These are phyloP conservation scores for Tricholaema leucomelas DNA, from an alignment of 2,113 vertebrate genomes.

Conservation along the genomic window DNA sequence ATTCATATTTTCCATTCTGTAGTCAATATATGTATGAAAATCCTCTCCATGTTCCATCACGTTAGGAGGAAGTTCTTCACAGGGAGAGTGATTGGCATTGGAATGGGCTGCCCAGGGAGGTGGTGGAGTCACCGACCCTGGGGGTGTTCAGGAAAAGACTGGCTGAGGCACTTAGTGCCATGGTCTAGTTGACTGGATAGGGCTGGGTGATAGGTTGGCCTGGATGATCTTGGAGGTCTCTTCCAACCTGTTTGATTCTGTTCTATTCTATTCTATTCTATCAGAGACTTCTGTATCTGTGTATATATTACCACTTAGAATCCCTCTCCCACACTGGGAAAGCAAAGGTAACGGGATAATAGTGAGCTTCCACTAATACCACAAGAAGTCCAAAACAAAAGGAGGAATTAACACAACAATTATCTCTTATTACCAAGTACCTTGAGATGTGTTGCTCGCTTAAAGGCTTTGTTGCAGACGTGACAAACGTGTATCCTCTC, in stretches of 20 bases:
- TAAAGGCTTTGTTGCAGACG: slow-evolving; percentile 94
- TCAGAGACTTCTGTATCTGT: background rate
- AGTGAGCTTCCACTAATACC: background rate
- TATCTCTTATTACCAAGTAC: slow-evolving; percentile 68
- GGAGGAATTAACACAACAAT: background rate
- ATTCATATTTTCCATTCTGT: background rate
- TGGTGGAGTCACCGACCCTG: too few relatives aligned
- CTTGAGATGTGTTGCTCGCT: slow-evolving; percentile 96
- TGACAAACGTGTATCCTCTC: slow-evolving; percentile 92
- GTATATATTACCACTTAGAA: background rate
- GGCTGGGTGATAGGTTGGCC: too few relatives aligned
- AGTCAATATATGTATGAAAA: background rate
- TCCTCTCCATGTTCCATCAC: background rate
- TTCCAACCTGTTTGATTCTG: too few relatives aligned
- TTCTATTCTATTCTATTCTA: too few relatives aligned
- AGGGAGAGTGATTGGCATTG: too few relatives aligned
- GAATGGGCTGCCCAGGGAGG: too few relatives aligned
- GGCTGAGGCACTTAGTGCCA: too few relatives aligned
- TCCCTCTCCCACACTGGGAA: background rate
- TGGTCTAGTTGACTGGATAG: too few relatives aligned
- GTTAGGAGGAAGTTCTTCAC: too few relatives aligned
- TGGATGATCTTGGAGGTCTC: too few relatives aligned
- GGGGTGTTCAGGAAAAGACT: too few relatives aligned
- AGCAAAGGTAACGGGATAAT: background rate
- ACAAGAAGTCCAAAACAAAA: background rate